A percentile compares a stretch with the other conserved stretches of the same genome.
phyloP scores from a whole-genome alignment of 1,140 invertebrate species.

The Drosophila saltans region DNA sequence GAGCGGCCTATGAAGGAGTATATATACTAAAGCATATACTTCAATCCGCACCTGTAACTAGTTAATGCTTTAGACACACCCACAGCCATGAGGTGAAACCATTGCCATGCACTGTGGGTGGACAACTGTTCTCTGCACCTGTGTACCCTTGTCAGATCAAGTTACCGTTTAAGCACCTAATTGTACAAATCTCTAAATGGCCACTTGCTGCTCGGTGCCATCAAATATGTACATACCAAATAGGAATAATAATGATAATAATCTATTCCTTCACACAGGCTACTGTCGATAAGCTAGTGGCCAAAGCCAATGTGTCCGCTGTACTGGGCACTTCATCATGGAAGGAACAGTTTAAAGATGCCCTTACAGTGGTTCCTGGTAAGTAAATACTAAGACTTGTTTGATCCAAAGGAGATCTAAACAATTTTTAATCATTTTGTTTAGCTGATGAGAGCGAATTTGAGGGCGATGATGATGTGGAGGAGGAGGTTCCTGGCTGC shows the following conservation, averaged over 20 bases:
- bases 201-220: constrained; percentile 23
- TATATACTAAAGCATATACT: neutral
- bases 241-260: neutral
- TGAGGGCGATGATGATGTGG: constrained; percentile 83
- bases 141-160: constrained; percentile 37
- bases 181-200: constrained; percentile 67
- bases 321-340: constrained; percentile 98
- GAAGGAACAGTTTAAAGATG: constrained; percentile 99
- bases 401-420: neutral
- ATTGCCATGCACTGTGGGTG: constrained; percentile 9
- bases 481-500: constrained; percentile 85
- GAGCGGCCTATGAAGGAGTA: neutral
- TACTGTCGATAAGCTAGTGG: constrained; percentile 98
- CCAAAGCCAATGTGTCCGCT: constrained; percentile 96
- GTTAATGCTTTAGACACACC: neutral
- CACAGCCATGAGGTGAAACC: constrained; percentile 28
- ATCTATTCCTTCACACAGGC: constrained; percentile 87
- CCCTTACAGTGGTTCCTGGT: constrained; percentile 96
- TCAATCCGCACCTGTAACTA: neutral
- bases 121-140: neutral
- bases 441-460: constrained; percentile 59
- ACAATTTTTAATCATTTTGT: neutral
- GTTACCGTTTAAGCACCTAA: constrained; percentile 51
- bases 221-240: neutral
- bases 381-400: constrained; percentile 43